These are phyloP conservation scores for Eulemur coronatus DNA, from an alignment of 2,797 vertebrate genomes.

Conservation along the genomic window DNA sequence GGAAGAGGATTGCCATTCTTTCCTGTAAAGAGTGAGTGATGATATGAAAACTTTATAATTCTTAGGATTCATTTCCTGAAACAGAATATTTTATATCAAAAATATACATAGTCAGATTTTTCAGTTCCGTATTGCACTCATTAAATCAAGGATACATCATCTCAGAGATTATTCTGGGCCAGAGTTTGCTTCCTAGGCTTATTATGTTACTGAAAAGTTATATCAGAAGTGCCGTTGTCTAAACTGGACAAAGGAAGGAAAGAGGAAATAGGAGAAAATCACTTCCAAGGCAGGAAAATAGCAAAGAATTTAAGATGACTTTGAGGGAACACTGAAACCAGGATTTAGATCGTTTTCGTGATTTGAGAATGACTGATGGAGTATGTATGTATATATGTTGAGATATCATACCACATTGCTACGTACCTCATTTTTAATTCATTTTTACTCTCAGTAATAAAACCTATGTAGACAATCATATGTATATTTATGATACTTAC, in stretches of 20 bases:
- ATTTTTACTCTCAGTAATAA: conserved; percentile 36
- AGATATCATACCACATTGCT: neutral
- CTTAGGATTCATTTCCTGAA: conserved; percentile 37
- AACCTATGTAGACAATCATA: neutral
- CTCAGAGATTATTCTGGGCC: neutral
- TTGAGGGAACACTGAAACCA: conserved; percentile 23
- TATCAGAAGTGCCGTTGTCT: neutral
- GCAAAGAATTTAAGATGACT: neutral
- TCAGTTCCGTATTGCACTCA: neutral
- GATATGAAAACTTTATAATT: conserved; percentile 32
- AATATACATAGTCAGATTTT: neutral
- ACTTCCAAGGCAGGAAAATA: neutral
- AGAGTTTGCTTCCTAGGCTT: conserved; percentile 16
- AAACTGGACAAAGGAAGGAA: neutral
- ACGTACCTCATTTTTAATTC: neutral
- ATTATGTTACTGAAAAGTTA: neutral
- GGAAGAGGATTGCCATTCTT: conserved; percentile 48
- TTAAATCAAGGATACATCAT: neutral
- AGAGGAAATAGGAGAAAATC: neutral
- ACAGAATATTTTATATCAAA: conserved; percentile 1
- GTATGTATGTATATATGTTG: neutral
- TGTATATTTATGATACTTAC: neutral
- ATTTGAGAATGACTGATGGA: neutral
- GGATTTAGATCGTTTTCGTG: neutral
- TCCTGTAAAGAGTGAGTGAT: conserved; percentile 21